Conservation (phyloP, 2,888 invertebrate species). For the Minunthozetes semirufus region DNA sequence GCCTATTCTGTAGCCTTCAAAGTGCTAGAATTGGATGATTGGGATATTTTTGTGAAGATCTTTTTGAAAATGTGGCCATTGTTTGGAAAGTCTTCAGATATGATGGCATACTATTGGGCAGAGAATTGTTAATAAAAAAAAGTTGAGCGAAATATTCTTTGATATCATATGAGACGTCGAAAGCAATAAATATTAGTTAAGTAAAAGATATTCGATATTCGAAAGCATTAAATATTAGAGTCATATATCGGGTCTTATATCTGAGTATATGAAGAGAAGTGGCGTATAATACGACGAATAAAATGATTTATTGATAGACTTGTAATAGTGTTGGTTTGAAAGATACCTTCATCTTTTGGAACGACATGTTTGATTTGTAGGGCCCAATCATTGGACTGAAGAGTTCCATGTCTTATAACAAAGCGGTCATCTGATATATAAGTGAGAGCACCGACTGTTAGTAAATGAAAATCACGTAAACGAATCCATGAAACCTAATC, state of each 20-base stretch:
- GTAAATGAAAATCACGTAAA: conserved; percentile 72
- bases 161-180: too few relatives aligned
- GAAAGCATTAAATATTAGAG: background rate
- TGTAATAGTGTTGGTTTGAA: background rate
- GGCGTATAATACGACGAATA: background rate
- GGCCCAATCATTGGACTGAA: conserved; percentile 63
- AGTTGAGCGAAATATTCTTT: too few relatives aligned
- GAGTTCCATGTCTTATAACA: conserved; percentile 64
- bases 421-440: conserved; percentile 84
- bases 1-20: too few relatives aligned
- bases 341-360: conserved; percentile 61
- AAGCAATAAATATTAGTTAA: too few relatives aligned
- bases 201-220: too few relatives aligned
- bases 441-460: conserved; percentile 77
- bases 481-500: conserved; percentile 64
- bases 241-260: background rate
- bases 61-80: too few relatives aligned
- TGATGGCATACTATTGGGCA: too few relatives aligned
- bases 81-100: too few relatives aligned
- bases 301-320: conserved; percentile 1
- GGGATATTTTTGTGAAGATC: too few relatives aligned
- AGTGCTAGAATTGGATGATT: too few relatives aligned
- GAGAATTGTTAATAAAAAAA: too few relatives aligned
- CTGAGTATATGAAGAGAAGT: background rate
- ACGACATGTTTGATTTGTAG: conserved; percentile 82